A percentile compares a stretch with the other conserved stretches of the same genome.
phyloP scores from a whole-genome alignment of 2,888 invertebrate species.

The Mactromeris polynyma region DNA sequence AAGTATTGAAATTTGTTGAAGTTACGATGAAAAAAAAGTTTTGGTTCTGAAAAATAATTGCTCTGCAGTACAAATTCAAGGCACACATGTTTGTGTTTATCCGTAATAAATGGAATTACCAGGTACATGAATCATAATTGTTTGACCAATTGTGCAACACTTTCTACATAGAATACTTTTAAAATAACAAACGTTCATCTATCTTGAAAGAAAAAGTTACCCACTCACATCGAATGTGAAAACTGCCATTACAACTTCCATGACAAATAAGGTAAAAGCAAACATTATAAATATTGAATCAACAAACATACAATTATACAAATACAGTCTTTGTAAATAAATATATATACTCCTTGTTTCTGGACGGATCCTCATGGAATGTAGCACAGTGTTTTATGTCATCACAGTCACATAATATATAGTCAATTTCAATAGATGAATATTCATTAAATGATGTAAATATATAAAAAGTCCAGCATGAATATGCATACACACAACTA shows the following conservation, averaged over 20 bases:
- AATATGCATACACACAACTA: not conserved
- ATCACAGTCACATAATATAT: not conserved
- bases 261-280: not conserved
- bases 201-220: not conserved
- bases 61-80: not conserved
- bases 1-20: not conserved
- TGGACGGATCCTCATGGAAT: constrained; percentile 31
- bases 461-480: not conserved
- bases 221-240: not conserved
- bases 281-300: not conserved
- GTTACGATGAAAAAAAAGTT: not conserved
- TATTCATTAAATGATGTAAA: constrained; percentile 1
- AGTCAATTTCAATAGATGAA: not conserved
- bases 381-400: constrained; percentile 6
- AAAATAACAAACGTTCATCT: not conserved
- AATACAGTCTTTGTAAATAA: not conserved
- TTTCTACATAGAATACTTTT: not conserved
- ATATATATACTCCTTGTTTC: not conserved
- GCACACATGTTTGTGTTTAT: not conserved
- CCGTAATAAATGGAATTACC: not conserved
- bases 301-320: not conserved
- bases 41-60: constrained; percentile 60
- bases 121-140: not conserved
- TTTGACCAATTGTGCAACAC: not conserved
- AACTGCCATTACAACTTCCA: not conserved